Evolutionary conservation across 64 coral and sea anemone species (phyloP), one percentile per base, ranked within the genome.

Genomic region (Montipora capricornis): DNA sequence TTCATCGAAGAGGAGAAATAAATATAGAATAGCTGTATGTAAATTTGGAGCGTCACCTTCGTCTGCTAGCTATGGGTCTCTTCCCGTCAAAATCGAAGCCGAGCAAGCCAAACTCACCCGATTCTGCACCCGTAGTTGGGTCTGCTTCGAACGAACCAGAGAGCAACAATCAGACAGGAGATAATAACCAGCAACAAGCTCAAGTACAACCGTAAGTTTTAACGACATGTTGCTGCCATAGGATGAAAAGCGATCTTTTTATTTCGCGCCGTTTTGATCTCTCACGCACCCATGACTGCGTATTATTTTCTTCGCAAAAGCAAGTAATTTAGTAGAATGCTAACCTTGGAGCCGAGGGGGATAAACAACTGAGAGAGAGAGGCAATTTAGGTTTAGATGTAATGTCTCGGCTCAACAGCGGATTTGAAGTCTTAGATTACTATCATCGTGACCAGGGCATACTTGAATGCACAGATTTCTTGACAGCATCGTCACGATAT

Each of bases 21-120:
- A 76, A 46, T 76, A 44, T 76, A 12, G 15, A 76, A 10, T 55
- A 55, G 10, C 2, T 10, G 74, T 76, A 76, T 76, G 74, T 24
- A 76, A 76, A 76, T 76, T 76, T 37, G 11, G 29, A 15, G 74
- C 74, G 37, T 76, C 74, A 37, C 12, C 46, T 37, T 76, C 29
- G 46, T 14, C 74, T 44, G 29, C 4, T 3, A 15, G 74, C 2
- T 8, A 76, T 76, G 74, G 74, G 74, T 4, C 74, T 76, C 46
- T 76, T 76, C 29, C 74, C 74, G 37, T 76, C 74, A 37, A 76
- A 44, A 76, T 76, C 74, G 10, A 76, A 76, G 74, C 3, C 24
- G 8, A 76, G 15, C 74, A 26, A 76, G 74, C 74, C 44, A 45
- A 26, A 76, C 4, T 4, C 74, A 2, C 3, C 74, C 29, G 1